phyloP scores from a whole-genome alignment of 2,113 vertebrate species.

The Etia nguti region DNA sequence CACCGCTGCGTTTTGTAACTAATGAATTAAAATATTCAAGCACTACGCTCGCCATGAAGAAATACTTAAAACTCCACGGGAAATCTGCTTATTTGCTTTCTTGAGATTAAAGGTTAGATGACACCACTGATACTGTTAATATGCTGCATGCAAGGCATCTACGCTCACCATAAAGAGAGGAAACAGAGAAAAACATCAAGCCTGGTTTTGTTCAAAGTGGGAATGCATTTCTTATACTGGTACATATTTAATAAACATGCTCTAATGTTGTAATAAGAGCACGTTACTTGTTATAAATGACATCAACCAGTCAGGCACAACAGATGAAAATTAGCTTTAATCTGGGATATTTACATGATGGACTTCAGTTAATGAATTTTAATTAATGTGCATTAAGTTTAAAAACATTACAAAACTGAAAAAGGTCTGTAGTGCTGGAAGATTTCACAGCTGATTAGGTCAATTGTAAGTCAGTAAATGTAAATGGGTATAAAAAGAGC shows the following conservation, averaged over 20 bases:
- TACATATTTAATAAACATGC: not conserved
- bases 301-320: not conserved
- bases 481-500: not conserved
- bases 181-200: not conserved
- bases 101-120: not conserved
- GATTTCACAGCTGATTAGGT: not conserved
- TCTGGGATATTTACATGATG: not conserved
- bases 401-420: not conserved
- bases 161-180: not conserved
- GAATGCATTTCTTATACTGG: not conserved
- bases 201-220: not conserved
- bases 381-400: not conserved
- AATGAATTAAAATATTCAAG: not conserved
- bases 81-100: not conserved
- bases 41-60: not conserved
- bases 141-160: not conserved
- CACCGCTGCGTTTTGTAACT: not conserved
- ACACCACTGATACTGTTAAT: not conserved
- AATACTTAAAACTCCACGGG: not conserved
- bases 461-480: not conserved
- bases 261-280: not conserved
- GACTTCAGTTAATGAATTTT: not conserved
- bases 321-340: not conserved
- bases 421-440: not conserved
- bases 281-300: not conserved